Percentiles rank a stretch among this genome's conserved stretches.
Evolutionary conservation across 2,113 vertebrate genomes (phyloP).

Genomic region (Poicephalus meyeri): DNA sequence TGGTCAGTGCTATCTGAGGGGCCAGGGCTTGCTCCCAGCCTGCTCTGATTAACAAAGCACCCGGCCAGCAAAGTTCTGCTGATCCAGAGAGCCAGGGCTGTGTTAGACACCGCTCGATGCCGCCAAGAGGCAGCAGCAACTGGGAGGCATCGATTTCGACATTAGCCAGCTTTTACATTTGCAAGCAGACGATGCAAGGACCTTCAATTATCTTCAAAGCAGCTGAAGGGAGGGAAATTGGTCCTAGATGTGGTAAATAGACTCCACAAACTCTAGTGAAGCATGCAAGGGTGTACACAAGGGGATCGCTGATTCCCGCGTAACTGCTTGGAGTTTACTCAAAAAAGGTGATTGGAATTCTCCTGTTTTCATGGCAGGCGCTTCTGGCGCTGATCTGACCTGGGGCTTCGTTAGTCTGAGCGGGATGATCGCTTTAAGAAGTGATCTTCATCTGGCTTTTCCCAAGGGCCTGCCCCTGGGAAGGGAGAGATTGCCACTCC

Average conservation of each 20-base stretch:
- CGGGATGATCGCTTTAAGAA: not conserved
- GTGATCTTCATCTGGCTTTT: not conserved
- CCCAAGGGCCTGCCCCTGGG: not conserved
- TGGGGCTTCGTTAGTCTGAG: not conserved
- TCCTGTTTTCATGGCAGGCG: not conserved
- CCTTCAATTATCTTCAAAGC: constrained; percentile 84
- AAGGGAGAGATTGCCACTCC: not conserved
- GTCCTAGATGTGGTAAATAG: constrained; percentile 83
- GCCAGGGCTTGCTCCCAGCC: not conserved
- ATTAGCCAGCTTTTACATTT: constrained; percentile 76
- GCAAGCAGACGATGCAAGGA: constrained; percentile 76
- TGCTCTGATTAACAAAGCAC: constrained; percentile 66
- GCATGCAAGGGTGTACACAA: constrained; percentile 57
- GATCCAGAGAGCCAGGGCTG: constrained; percentile 13
- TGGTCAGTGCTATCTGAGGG: constrained; percentile 16
- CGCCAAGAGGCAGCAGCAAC: constrained; percentile 53
- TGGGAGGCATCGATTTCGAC: constrained; percentile 75
- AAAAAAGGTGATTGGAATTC: constrained; percentile 27
- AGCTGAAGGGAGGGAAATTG: constrained; percentile 79
- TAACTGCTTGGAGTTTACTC: constrained; percentile 12
- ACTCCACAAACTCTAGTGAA: constrained; percentile 69
- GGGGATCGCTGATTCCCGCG: constrained; percentile 17
- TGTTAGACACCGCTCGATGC: not conserved
- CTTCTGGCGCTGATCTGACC: not conserved
- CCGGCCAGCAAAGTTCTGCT: constrained; percentile 29